Conservation (phyloP, 2,113 vertebrate species). For the Ophthalmolycus amberensis region DNA sequence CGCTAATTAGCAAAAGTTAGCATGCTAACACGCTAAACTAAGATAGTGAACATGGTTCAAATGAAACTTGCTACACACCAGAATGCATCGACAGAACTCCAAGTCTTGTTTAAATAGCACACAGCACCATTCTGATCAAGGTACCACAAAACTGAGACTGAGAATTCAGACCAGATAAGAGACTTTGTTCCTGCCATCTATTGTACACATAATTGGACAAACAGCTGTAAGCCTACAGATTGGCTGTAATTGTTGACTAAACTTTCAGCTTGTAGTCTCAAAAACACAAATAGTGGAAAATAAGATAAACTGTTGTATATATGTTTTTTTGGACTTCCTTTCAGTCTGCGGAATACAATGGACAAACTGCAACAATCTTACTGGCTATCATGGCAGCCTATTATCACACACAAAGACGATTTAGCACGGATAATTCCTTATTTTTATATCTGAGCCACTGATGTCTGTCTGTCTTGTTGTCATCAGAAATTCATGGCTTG, state of each 20-base stretch:
- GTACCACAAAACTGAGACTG: neutral
- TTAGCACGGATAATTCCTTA: constrained; percentile 10
- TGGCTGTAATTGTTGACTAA: neutral
- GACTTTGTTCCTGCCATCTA: neutral
- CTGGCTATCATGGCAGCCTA: neutral
- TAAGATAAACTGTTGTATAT: neutral
- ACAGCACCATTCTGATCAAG: neutral
- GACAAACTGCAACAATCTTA: neutral
- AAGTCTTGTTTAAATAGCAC: neutral
- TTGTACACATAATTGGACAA: neutral
- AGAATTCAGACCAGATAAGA: neutral
- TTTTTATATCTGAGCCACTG: constrained; percentile 12
- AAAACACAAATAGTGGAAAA: neutral
- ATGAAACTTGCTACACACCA: neutral
- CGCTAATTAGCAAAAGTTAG: neutral
- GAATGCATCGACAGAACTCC: neutral
- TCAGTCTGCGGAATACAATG: neutral
- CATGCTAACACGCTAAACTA: neutral
- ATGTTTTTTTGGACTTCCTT: neutral
- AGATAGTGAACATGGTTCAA: neutral
- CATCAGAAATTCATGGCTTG: constrained; percentile 25
- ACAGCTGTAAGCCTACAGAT: neutral
- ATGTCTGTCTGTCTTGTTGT: constrained; percentile 19
- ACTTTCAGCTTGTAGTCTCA: neutral
- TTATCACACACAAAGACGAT: constrained; percentile 9